Evolutionary conservation across 2,113 vertebrate genomes (phyloP), one percentile per base, ranked within the genome.

Genomic region (Myotis brandtii): DNA sequence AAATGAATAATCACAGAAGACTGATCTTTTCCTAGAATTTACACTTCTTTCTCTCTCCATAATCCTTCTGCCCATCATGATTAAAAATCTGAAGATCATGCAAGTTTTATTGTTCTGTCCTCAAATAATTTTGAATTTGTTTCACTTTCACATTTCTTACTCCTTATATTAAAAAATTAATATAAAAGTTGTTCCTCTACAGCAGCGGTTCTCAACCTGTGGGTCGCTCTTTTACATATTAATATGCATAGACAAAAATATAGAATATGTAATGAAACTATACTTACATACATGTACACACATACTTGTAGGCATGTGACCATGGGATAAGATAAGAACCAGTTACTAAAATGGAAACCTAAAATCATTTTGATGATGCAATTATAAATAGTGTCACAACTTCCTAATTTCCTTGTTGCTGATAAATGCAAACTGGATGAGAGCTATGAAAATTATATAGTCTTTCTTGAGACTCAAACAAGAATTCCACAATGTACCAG

Each of bases 311-410:
- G 18, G 12, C 4, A 66, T 72, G 12, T 79, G 92, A 77, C 37
- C 12, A 32, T 10, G 11, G 11, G 2, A 14, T 48, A 37, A 82
- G 2, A 13, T 52, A 37, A 83, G 69, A 52, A 72, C 2, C 4
- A 77, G 27, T 94, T 89, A 30, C 34, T 83, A 67, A 94, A 43
- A 50, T 79, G 40, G 32, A 94, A 89, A 66, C 73, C 92, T 80
- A 20, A 93, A 72, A n/a, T 79, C 9, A 62, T 43, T 77, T 75
- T 73, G 23, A 50, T 54, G 79, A 59, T 18, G 4, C 73, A 80
- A 46, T 89, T 59, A 69, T 9, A 70, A 37, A 27, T 4, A 79
- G 9, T 75, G 0, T 93, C 25, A 88, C 8, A 43, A 25, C 7
- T 12, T 91, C n/a, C 34, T 52, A 50, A 77, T 40, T 93, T 82